Percentiles rank a stretch among this genome's conserved stretches.
These are phyloP conservation scores for Ciona savignyi DNA, from an alignment of 23 tunicate species.

Conservation along the genomic window DNA sequence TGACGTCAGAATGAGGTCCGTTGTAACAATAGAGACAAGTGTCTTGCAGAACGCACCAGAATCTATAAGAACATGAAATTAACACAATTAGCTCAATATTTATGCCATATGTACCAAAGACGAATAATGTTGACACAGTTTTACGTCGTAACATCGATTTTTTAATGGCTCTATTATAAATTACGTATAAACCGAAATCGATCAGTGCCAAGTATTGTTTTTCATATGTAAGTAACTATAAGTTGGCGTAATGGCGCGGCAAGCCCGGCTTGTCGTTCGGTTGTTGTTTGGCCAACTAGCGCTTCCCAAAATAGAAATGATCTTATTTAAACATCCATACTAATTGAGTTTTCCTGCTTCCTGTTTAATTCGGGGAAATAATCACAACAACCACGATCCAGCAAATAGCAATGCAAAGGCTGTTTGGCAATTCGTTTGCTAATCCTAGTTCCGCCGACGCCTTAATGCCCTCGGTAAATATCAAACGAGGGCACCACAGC, in stretches of 20 bases:
- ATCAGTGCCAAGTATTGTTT: too few species aligned
- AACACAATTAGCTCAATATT: too few species aligned
- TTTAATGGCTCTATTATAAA: too few species aligned
- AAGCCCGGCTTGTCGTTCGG: too few species aligned
- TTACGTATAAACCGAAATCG: too few species aligned
- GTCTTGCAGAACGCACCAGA: slow-evolving; percentile 86
- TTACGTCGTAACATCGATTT: too few species aligned
- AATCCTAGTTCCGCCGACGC: not conserved
- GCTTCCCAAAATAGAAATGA: not conserved
- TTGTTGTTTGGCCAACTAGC: too few species aligned
- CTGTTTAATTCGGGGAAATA: not conserved
- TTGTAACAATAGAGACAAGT: slow-evolving; percentile 83
- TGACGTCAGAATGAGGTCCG: slow-evolving; percentile 64
- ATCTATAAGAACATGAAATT: too few species aligned
- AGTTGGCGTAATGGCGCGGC: too few species aligned
- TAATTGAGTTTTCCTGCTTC: not conserved
- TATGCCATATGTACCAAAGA: too few species aligned
- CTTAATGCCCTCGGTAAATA: not conserved
- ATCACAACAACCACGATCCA: not conserved
- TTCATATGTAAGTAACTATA: too few species aligned
- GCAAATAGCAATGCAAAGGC: not conserved
- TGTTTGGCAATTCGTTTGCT: not conserved
- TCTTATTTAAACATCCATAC: not conserved
- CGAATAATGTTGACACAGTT: too few species aligned
- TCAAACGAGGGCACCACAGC: not conserved